Percentiles rank a stretch among this genome's conserved stretches.
phyloP scores from a whole-genome alignment of 1,140 invertebrate genomes.

The roundworm (Caenorhabditis elegans) region DNA sequence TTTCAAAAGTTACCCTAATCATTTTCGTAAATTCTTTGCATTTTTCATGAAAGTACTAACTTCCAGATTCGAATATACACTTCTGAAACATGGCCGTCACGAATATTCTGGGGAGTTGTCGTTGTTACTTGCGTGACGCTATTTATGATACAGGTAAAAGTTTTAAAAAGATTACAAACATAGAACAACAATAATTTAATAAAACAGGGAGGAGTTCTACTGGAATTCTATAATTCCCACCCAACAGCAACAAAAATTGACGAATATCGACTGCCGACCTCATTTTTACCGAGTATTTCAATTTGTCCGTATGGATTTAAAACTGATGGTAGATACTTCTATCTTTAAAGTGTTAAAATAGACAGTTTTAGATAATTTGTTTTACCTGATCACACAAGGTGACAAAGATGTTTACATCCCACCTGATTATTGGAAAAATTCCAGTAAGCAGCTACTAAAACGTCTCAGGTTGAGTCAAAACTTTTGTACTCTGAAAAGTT shows the following conservation, averaged over 20 bases:
- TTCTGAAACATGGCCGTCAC: conserved; percentile 41
- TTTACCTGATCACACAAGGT: neutral
- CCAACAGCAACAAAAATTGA: conserved; percentile 38
- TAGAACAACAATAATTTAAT: no score
- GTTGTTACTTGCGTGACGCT: conserved; percentile 43
- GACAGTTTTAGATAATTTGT: neutral
- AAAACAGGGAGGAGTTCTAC: conserved; percentile 28
- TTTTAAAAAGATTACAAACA: no score
- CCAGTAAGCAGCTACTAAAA: neutral
- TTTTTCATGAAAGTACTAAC: no score
- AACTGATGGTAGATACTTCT: neutral
- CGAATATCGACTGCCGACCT: neutral
- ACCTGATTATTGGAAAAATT: neutral
- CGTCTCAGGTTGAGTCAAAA: neutral
- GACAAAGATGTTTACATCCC: neutral
- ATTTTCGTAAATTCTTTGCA: no score
- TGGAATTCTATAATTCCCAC: conserved; percentile 39
- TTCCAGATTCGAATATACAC: conserved; percentile 37
- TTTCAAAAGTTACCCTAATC: no score
- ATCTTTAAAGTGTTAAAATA: neutral
- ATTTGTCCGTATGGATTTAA: neutral
- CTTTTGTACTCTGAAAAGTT: neutral
- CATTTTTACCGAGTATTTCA: conserved; percentile 15
- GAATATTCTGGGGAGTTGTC: conserved; percentile 45
- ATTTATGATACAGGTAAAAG: conserved; percentile 48